Evolutionary conservation across 2,888 invertebrate genomes (phyloP), one percentile per base, ranked within the genome.

Genomic region (Acronicta leporina): DNA sequence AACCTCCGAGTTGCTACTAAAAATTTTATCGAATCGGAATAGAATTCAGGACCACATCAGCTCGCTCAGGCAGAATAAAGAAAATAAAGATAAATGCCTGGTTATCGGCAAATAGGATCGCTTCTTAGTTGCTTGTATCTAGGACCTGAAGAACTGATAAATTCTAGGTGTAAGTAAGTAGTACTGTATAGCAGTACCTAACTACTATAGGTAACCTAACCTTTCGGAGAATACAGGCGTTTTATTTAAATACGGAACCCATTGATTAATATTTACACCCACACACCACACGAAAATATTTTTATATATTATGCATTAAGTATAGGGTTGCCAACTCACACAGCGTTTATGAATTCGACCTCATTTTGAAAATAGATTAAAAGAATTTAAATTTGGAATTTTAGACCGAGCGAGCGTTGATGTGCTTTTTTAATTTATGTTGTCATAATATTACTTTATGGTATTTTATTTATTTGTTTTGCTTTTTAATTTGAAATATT

Each of bases 241-340:
- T 30, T 30, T 9, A 9, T 30, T 30, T 30, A 10, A 46, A 44
- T 15, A 47, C 75, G 35, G 74, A 73, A 73, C 66, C 69, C 50
- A 45, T 25, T 16, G 40, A 50, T 48, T 57, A 69, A 58, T 73
- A 40, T 41, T 43, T 33, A 62, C 59, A 62, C 73, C 48, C 66
- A 76, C 69, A 57, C 63, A n/a, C n/a, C n/a, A n/a, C 57, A n/a
- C 9, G 35, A 3, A 46, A 48, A 52, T 20, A 35, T 66, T 66
- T n/a, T 73, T 49, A 68, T 58, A 40, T 53, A 46, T 71, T 27
- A 41, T 27, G 13, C 30, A 43, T 55, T 50, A 59, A n/a, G n/a
- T n/a, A 61, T 50, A 71, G 72, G 75, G 75, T 27, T 76, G 72
- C 61, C 78, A 60, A 68, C 54, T 60, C 44, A 65, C 16, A 43